Percentiles rank a stretch among this genome's conserved stretches.
phyloP scores from a whole-genome alignment of 2,888 invertebrate genomes.

The Schizotus pectinicornis region DNA sequence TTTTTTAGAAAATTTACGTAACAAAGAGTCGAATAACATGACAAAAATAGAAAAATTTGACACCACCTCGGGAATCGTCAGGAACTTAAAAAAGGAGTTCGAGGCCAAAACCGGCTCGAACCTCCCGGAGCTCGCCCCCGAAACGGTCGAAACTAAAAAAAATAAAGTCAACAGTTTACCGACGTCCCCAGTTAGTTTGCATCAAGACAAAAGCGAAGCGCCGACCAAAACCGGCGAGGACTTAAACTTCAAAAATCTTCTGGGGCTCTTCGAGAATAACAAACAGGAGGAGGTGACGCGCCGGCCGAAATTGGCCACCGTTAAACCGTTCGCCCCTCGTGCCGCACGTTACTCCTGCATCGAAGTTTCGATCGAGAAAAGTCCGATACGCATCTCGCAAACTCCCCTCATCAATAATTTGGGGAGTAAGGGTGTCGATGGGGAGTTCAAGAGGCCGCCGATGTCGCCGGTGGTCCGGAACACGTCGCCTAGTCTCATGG shows the following conservation, averaged over 20 bases:
- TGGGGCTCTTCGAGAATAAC: slow-evolving; percentile 75
- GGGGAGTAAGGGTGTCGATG: slow-evolving; percentile 32
- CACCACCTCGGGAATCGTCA: slow-evolving; percentile 73
- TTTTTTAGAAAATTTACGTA: slow-evolving; percentile 59
- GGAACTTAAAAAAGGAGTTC: slow-evolving; percentile 86
- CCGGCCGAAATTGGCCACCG: slow-evolving; percentile 32
- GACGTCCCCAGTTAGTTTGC: slow-evolving; percentile 69
- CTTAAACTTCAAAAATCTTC: slow-evolving; percentile 75
- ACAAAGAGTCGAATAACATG: slow-evolving; percentile 52
- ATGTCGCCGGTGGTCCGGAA: slow-evolving; percentile 30
- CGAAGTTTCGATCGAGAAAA: slow-evolving; percentile 51
- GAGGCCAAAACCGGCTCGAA: slow-evolving; percentile 73
- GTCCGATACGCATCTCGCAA: slow-evolving; percentile 38
- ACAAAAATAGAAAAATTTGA: slow-evolving; percentile 52
- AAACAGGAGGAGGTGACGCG: slow-evolving; percentile 46
- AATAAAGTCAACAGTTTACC: slow-evolving; percentile 64
- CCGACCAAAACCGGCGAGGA: slow-evolving; percentile 61
- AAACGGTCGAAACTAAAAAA: slow-evolving; percentile 41
- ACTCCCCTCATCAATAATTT: slow-evolving; percentile 47
- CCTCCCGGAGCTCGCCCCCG: slow-evolving; percentile 44
- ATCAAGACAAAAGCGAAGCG: slow-evolving; percentile 52
- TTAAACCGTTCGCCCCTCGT: slow-evolving; percentile 30
- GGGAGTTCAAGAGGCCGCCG: slow-evolving; percentile 23
- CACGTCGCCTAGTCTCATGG: slow-evolving; percentile 56
- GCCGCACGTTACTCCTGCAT: slow-evolving; percentile 52